These are phyloP conservation scores for Pocillopora meandrina DNA, from an alignment of 92 coral and sea anemone species.

Conservation along the genomic window DNA sequence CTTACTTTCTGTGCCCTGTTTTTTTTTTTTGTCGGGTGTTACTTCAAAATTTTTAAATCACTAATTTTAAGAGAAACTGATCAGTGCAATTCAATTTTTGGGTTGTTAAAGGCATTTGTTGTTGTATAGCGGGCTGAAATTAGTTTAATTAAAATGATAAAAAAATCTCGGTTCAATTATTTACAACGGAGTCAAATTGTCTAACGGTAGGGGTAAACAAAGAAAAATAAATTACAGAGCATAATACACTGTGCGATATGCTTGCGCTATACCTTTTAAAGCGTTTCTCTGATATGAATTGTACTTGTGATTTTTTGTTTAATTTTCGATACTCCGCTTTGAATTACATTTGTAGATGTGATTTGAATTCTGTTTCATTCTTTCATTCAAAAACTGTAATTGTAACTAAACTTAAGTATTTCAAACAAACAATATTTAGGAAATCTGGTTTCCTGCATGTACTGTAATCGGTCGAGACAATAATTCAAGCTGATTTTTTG, in stretches of 20 bases:
- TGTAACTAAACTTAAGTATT: constrained; percentile 2
- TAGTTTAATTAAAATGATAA: background rate
- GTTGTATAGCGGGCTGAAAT: background rate
- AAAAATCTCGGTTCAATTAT: constrained; percentile 1
- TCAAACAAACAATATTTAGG: background rate
- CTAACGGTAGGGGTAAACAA: background rate
- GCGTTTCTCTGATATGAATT: background rate
- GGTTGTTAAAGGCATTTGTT: background rate
- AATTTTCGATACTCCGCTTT: background rate
- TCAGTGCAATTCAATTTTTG: constrained; percentile 8
- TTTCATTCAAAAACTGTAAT: background rate
- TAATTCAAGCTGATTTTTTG: background rate
- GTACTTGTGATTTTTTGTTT: background rate
- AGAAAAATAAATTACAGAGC: background rate
- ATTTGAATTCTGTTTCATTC: background rate
- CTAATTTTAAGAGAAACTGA: background rate
- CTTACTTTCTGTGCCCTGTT: too few species aligned
- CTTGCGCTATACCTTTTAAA: background rate
- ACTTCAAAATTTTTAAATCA: background rate
- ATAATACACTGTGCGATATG: too few species aligned
- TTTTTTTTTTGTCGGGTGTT: too few species aligned
- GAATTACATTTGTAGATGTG: too few species aligned
- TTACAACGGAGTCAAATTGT: constrained; percentile 9
- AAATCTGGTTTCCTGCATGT: constrained; percentile 19
- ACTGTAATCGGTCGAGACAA: background rate